Evolutionary conservation across 2,888 invertebrate genomes (phyloP).

Genomic region (Ochropleura leucogaster): DNA sequence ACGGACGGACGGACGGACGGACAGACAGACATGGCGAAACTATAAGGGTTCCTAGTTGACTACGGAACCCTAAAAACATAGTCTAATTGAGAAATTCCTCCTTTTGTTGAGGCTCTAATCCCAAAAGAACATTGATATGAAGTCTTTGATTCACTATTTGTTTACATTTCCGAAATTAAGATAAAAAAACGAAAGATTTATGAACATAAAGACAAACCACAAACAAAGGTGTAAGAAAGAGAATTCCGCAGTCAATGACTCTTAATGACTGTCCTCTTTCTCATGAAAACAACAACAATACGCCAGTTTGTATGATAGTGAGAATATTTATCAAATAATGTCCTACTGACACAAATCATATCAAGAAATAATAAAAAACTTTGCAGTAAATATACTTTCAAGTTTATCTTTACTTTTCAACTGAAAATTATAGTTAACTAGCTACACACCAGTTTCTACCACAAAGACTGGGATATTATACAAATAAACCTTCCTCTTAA

Average conservation of each 20-base stretch:
- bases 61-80: too few relatives aligned
- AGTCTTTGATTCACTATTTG: slow-evolving; percentile 6
- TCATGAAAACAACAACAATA: slow-evolving; percentile 61
- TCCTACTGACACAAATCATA: slow-evolving; percentile 54
- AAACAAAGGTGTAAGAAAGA: slow-evolving; percentile 40
- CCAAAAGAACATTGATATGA: background rate
- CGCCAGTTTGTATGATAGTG: slow-evolving; percentile 38
- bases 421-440: background rate
- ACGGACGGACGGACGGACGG: too few relatives aligned
- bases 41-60: too few relatives aligned
- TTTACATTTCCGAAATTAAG: slow-evolving; percentile 10
- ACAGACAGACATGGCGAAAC: too few relatives aligned
- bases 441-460: too few relatives aligned
- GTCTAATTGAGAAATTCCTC: background rate
- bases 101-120: background rate
- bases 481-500: too few relatives aligned
- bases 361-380: slow-evolving; percentile 12
- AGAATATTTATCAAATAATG: slow-evolving; percentile 56
- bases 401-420: background rate
- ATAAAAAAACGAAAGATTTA: slow-evolving; percentile 2
- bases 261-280: slow-evolving; percentile 52
- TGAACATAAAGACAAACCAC: slow-evolving; percentile 1
- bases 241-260: slow-evolving; percentile 53
- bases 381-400: background rate
- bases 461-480: too few relatives aligned